These are phyloP conservation scores for Punctoribates punctum DNA, from an alignment of 2,888 invertebrate species.

Conservation along the genomic window DNA sequence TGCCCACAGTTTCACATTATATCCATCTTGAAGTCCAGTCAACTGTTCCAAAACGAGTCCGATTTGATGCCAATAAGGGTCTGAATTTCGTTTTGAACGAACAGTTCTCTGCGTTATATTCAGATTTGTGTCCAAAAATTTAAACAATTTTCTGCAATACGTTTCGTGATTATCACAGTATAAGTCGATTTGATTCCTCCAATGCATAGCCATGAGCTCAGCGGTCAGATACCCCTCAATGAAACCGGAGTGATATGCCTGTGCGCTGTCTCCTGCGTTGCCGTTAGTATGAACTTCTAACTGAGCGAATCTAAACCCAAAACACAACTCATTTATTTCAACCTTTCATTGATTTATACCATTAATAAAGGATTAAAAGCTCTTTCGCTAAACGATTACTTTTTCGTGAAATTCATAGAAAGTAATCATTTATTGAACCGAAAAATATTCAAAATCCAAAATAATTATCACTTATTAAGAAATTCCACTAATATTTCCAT, in stretches of 20 bases:
- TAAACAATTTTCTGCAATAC: slow-evolving; percentile 64
- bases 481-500: no score
- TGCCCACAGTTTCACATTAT: slow-evolving; percentile 55
- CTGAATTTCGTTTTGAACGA: slow-evolving; percentile 54
- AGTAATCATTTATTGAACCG: not conserved
- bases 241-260: slow-evolving; percentile 80
- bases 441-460: no score
- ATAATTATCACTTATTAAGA: no score
- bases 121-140: slow-evolving; percentile 64
- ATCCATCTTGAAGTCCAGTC: slow-evolving; percentile 72
- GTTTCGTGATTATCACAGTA: slow-evolving; percentile 58
- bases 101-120: slow-evolving; percentile 63
- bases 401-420: not conserved
- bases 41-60: slow-evolving; percentile 71
- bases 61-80: slow-evolving; percentile 78
- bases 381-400: no score
- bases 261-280: slow-evolving; percentile 68
- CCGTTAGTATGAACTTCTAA: slow-evolving; percentile 34
- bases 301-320: slow-evolving; percentile 17
- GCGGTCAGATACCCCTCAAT: slow-evolving; percentile 77
- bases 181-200: slow-evolving; percentile 67
- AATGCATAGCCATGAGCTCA: slow-evolving; percentile 72
- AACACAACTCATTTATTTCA: no score
- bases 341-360: no score
- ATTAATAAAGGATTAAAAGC: no score